Evolutionary conservation across 2,797 vertebrate species (phyloP).

Genomic region (Cossypha polioptera): DNA sequence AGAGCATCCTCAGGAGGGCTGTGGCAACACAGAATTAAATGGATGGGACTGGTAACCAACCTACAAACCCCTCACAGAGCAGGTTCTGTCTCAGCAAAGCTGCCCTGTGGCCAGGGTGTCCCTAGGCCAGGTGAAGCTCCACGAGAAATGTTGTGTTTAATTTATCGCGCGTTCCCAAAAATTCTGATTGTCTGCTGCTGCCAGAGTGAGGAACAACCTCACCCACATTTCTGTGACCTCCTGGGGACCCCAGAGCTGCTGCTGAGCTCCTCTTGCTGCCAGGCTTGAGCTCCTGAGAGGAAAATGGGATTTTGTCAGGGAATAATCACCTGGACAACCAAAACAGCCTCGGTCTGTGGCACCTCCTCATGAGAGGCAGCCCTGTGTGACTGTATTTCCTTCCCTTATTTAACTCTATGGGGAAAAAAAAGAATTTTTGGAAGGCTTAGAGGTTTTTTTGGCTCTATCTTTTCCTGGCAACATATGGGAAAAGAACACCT

Average conservation of each 20-base stretch:
- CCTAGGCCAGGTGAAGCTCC: not conserved
- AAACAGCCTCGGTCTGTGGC: not conserved
- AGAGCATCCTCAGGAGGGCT: not conserved
- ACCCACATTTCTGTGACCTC: not conserved
- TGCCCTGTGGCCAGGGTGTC: not conserved
- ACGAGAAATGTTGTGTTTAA: not conserved
- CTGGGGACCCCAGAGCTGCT: not conserved
- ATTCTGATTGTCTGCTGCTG: not conserved
- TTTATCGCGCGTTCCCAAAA: not conserved
- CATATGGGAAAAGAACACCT: not conserved
- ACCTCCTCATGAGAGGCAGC: not conserved
- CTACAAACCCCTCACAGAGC: not conserved
- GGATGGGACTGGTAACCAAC: not conserved
- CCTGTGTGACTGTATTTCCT: not conserved
- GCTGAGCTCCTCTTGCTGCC: not conserved
- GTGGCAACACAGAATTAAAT: not conserved
- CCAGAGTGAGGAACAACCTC: not conserved
- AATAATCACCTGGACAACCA: not conserved
- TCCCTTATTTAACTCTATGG: not conserved
- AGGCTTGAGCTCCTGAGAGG: not conserved
- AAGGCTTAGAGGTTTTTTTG: not conserved
- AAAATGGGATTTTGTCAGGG: not conserved
- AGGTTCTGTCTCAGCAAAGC: not conserved
- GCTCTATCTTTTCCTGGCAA: not conserved
- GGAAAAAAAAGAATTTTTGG: not conserved